phyloP scores from a whole-genome alignment of 2,888 invertebrate genomes.

The Labia minor region DNA sequence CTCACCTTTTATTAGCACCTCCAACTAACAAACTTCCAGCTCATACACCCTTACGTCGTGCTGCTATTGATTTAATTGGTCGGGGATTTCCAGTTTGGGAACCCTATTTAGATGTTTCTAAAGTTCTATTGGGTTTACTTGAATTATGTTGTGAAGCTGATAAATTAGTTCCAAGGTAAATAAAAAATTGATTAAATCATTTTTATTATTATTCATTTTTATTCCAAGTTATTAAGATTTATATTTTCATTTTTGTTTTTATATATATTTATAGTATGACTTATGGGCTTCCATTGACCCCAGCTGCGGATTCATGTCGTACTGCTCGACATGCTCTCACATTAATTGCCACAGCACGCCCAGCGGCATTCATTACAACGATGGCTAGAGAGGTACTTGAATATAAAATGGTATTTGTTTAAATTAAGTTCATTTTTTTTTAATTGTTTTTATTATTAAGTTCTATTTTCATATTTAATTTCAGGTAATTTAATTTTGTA shows the following conservation, averaged over 20 bases:
- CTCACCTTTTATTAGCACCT: conserved; percentile 84
- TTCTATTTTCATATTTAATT: no score
- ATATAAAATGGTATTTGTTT: neutral
- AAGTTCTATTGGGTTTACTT: conserved; percentile 74
- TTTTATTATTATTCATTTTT: neutral
- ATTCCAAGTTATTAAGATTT: neutral
- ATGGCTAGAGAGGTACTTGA: conserved; percentile 72
- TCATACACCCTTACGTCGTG: conserved; percentile 84
- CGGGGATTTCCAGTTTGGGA: conserved; percentile 99
- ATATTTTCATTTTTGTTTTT: neutral
- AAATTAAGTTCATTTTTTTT: neutral
- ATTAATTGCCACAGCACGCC: conserved; percentile 90
- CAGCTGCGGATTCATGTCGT: conserved; percentile 92
- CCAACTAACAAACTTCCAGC: conserved; percentile 72
- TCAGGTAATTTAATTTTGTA: no score
- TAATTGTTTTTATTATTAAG: neutral
- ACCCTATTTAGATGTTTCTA: conserved; percentile 87
- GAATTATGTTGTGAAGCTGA: conserved; percentile 88
- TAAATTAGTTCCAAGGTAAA: conserved; percentile 66
- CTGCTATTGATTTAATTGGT: conserved; percentile 94
- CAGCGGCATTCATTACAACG: conserved; percentile 94
- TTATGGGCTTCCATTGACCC: conserved; percentile 86
- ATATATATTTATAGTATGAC: conserved; percentile 56
- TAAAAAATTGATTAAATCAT: neutral
- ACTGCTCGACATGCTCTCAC: conserved; percentile 95